Conservation (phyloP, 2,888 invertebrate species). For the Brenthis hecate region DNA sequence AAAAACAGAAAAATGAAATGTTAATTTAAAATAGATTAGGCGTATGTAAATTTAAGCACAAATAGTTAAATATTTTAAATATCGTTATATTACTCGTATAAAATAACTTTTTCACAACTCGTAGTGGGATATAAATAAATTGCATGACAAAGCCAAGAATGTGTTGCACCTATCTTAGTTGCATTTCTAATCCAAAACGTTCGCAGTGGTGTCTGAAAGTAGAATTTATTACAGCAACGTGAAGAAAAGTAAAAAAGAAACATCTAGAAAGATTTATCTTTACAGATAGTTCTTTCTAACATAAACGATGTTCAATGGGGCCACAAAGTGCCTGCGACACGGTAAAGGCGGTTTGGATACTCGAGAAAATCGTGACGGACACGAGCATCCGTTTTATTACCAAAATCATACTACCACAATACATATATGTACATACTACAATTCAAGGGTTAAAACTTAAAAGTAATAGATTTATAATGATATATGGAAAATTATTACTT, state of each 20-base stretch:
- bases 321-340: slow-evolving; percentile 50
- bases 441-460: neutral
- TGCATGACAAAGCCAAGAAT: neutral
- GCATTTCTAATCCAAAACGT: slow-evolving; percentile 2
- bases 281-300: slow-evolving; percentile 61
- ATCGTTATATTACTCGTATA: too few species aligned
- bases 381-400: slow-evolving; percentile 11
- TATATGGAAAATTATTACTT: too few species aligned
- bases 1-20: too few species aligned
- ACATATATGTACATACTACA: neutral
- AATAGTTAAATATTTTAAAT: too few species aligned
- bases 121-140: neutral
- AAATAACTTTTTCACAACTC: too few species aligned
- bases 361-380: slow-evolving; percentile 13
- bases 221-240: slow-evolving; percentile 9
- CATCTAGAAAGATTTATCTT: slow-evolving; percentile 62
- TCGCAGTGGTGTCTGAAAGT: slow-evolving; percentile 2
- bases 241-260: slow-evolving; percentile 40
- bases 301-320: slow-evolving; percentile 42
- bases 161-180: neutral
- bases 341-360: slow-evolving; percentile 45
- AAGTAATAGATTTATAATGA: too few species aligned
- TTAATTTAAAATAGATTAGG: too few species aligned
- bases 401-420: slow-evolving; percentile 2
- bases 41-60: too few species aligned